Conservation (phyloP, 2,113 vertebrate genomes). For the Eira barbara region DNA sequence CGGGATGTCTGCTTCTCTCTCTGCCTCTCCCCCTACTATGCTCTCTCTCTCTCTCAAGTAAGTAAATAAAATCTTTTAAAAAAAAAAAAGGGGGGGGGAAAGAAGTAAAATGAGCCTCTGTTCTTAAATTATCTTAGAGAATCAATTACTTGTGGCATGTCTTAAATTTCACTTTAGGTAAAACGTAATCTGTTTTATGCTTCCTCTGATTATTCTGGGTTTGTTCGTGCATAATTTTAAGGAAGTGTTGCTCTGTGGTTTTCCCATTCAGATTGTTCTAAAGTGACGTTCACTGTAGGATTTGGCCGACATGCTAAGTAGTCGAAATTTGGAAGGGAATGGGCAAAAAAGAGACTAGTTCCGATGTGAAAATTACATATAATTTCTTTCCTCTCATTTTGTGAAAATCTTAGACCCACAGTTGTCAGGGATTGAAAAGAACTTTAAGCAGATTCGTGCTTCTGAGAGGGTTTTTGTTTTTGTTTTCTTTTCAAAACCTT, state of each 20-base stretch:
- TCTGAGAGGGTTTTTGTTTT: not conserved
- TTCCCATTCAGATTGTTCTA: not conserved
- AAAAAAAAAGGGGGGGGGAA: not conserved
- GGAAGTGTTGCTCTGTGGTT: not conserved
- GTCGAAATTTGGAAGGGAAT: not conserved
- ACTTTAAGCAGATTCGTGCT: not conserved
- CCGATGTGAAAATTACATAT: conserved; percentile 43
- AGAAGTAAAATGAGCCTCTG: conserved; percentile 22
- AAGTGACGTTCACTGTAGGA: not conserved
- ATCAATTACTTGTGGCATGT: not conserved
- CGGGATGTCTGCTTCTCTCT: not conserved
- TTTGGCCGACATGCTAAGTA: not conserved
- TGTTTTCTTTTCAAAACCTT: not conserved
- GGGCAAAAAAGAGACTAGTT: not conserved
- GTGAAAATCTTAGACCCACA: not conserved
- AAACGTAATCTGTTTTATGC: conserved; percentile 2
- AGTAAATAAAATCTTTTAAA: not conserved
- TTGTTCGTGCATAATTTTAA: conserved; percentile 39
- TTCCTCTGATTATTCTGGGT: conserved; percentile 38
- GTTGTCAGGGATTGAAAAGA: conserved; percentile 25
- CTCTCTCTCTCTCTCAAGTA: not conserved
- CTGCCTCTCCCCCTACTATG: not conserved
- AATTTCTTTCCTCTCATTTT: conserved; percentile 43
- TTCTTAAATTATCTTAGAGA: conserved; percentile 19
- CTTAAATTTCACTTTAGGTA: conserved; percentile 28